A percentile compares a stretch with the other conserved stretches of the same genome.
phyloP scores from a whole-genome alignment of 2,888 invertebrate genomes.

The Boloria euphrosyne region DNA sequence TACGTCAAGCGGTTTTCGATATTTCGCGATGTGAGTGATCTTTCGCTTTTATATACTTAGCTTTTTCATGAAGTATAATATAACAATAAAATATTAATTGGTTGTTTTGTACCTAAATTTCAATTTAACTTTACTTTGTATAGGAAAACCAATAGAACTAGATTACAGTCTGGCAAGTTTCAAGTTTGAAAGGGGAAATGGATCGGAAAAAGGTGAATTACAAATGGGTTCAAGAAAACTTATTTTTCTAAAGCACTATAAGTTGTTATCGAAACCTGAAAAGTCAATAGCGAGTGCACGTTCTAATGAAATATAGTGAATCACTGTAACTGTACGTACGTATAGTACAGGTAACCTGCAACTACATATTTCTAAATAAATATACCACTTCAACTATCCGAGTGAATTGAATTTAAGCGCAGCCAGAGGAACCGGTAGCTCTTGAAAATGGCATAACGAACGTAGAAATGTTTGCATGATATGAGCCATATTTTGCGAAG shows the following conservation, averaged over 20 bases:
- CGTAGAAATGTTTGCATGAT: slow-evolving; percentile 36
- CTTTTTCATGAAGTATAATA: too few species aligned
- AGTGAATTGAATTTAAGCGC: slow-evolving; percentile 42
- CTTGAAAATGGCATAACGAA: slow-evolving; percentile 40
- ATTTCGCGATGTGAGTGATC: too few species aligned
- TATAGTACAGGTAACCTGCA: too few species aligned
- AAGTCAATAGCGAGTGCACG: slow-evolving; percentile 43
- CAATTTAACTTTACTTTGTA: background rate
- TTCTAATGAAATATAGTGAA: slow-evolving; percentile 45
- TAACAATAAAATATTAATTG: too few species aligned
- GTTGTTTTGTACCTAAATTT: too few species aligned
- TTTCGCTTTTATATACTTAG: too few species aligned
- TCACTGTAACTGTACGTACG: slow-evolving; percentile 43
- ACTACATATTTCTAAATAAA: slow-evolving; percentile 43
- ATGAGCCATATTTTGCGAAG: slow-evolving; percentile 41
- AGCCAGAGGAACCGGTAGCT: slow-evolving; percentile 35
- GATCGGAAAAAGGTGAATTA: slow-evolving; percentile 46
- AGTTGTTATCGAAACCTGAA: slow-evolving; percentile 41
- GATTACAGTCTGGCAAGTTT: slow-evolving; percentile 40
- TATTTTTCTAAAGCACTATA: slow-evolving; percentile 50
- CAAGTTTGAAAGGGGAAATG: slow-evolving; percentile 41
- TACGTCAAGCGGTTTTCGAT: too few species aligned
- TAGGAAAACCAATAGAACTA: slow-evolving; percentile 28
- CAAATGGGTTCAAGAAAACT: slow-evolving; percentile 50
- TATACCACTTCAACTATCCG: slow-evolving; percentile 38